Evolutionary conservation across 2,888 invertebrate species (phyloP), one percentile per base, ranked within the genome.

Genomic region (Tenthredo livida): DNA sequence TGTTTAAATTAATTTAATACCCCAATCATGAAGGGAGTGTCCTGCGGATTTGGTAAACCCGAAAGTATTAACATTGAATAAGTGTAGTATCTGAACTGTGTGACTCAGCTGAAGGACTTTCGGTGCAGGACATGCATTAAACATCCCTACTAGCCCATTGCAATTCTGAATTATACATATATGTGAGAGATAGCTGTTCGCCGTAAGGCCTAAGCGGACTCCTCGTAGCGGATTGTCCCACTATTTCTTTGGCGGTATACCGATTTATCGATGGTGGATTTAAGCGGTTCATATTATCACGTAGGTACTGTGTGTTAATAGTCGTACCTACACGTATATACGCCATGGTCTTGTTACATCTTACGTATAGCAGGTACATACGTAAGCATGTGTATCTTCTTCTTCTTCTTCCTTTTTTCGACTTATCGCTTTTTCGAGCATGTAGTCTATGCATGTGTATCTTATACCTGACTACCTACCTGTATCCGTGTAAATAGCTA

Each of bases 151-250:
- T 90, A 89, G 89, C 88, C 88, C 88, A 91, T 54, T 33, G 80
- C 91, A 91, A 92, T 92, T 92, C 90, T 92, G 91, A 92, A 92
- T 92, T 91, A 91, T 91, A 92, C 92, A 92, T 91, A 88, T 88
- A 2, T 2, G 84, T 80, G 86, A 85, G 87, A 89, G 90, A 91
- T 91, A 88, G 88, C 88, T 88, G 86, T 17, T n/a, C 33, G 25
- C 25, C 25, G 29, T n/a, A 17, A 3, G 37, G 33, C 21, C 72
- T 17, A 7, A 54, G 17, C 54, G 67, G 33, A 73, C 5, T 73
- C 25, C 21, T 12, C 43, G 43, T 2, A 25, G 86, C 86, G 89
- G 89, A 91, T 91, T 91, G 91, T 90, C 87, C 89, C 88, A 89
- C 89, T 88, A 88, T 89, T 90, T 90, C 90, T 91, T 89, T 88